A percentile compares a stretch with the other conserved stretches of the same genome.
Evolutionary conservation across 1,140 invertebrate species (phyloP).

Genomic region (Drosophila nasuta): DNA sequence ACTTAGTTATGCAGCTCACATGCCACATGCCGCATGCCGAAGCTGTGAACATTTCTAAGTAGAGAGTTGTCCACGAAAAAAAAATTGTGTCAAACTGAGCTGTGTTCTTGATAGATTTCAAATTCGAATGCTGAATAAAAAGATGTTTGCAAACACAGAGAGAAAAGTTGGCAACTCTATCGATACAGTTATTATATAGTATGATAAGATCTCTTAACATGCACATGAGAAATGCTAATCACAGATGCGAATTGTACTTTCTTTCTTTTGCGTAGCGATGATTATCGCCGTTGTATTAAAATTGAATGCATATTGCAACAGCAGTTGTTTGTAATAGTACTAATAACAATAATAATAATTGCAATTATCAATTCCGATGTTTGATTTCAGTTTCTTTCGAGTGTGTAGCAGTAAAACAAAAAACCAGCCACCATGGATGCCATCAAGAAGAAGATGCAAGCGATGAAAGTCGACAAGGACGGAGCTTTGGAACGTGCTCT

Average conservation of each 20-base stretch:
- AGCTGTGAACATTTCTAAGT: conserved; percentile 54
- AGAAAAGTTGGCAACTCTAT: too few relatives aligned
- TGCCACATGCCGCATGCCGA: conserved; percentile 15
- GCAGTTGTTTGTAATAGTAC: too few relatives aligned
- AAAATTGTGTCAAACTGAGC: conserved; percentile 56
- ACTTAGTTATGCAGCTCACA: conserved; percentile 57
- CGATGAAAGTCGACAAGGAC: conserved; percentile 99
- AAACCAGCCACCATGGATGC: conserved; percentile 94
- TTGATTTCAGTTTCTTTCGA: conserved; percentile 83
- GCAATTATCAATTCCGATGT: conserved; percentile 15
- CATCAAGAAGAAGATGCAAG: conserved; percentile 99
- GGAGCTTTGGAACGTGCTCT: conserved; percentile 97
- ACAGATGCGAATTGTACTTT: conserved; percentile 52
- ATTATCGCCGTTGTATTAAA: conserved; percentile 60
- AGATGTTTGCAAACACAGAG: not conserved
- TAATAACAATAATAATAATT: conserved; percentile 24
- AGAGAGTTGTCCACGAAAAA: conserved; percentile 12
- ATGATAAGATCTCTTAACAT: not conserved
- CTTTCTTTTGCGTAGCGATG: conserved; percentile 30
- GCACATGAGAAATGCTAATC: not conserved
- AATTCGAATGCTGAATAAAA: conserved; percentile 5
- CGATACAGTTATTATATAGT: not conserved
- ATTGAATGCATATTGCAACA: conserved; percentile 25
- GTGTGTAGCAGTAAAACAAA: conserved; percentile 81
- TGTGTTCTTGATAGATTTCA: conserved; percentile 12